phyloP scores from a whole-genome alignment of 2,113 vertebrate genomes.

The Eretmochelys imbricata region DNA sequence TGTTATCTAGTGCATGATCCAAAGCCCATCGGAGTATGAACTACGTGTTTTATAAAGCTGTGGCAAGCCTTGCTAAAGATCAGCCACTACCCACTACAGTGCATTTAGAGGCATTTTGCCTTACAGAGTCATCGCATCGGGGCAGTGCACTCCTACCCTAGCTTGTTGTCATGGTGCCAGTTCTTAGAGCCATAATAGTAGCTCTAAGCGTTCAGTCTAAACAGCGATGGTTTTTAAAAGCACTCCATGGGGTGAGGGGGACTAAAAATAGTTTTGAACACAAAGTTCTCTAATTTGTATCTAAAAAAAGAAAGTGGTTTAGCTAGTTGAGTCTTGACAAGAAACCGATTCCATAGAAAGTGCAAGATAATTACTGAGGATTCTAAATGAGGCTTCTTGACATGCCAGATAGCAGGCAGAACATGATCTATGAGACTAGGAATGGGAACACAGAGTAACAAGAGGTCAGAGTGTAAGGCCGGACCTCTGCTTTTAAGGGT shows the following conservation, averaged over 20 bases:
- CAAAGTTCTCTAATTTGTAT: background rate
- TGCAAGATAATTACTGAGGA: background rate
- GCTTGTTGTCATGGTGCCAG: background rate
- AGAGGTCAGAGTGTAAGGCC: conserved; percentile 9
- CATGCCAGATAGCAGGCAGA: background rate
- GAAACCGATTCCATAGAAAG: background rate
- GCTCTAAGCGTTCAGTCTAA: background rate
- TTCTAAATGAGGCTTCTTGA: conserved; percentile 17
- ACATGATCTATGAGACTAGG: conserved; percentile 5
- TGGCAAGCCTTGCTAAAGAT: background rate
- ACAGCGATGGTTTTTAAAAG: background rate
- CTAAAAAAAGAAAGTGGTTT: background rate
- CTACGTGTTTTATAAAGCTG: background rate
- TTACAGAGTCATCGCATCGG: background rate
- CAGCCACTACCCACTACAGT: background rate
- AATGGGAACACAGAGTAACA: background rate
- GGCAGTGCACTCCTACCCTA: background rate
- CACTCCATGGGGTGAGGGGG: accelerated
- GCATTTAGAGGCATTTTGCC: background rate
- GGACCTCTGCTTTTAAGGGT: conserved; percentile 10
- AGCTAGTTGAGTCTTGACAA: background rate
- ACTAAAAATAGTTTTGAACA: background rate
- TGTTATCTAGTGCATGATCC: background rate
- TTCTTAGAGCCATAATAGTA: background rate
- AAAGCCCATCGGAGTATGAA: background rate